These are phyloP conservation scores for Lanistes nyassanus DNA, from an alignment of 1,140 invertebrate species.

Conservation along the genomic window DNA sequence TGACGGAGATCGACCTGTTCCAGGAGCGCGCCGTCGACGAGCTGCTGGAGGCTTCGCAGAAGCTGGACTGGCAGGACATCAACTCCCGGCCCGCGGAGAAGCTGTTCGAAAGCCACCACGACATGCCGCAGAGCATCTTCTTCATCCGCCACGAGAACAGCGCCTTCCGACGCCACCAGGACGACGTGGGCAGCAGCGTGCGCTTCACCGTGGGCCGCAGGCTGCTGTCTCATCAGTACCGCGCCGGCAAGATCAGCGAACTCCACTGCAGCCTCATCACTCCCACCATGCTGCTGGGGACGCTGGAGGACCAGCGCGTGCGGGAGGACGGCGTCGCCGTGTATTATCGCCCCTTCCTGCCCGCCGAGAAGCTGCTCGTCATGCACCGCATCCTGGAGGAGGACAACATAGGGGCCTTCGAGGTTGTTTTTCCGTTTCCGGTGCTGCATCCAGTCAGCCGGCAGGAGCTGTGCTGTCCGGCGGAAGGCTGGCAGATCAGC, in stretches of 20 bases:
- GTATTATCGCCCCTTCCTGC: slow-evolving; percentile 37
- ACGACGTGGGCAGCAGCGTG: background rate
- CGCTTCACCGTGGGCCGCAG: slow-evolving; percentile 36
- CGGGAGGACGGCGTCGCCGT: slow-evolving; percentile 42
- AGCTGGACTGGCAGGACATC: slow-evolving; percentile 38
- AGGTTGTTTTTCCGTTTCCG: slow-evolving; percentile 45
- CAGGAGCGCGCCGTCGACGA: slow-evolving; percentile 31
- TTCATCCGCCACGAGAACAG: slow-evolving; percentile 32
- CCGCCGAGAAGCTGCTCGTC: slow-evolving; percentile 39
- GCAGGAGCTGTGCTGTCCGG: slow-evolving; percentile 43
- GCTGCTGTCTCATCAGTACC: slow-evolving; percentile 47
- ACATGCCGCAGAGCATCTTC: slow-evolving; percentile 48
- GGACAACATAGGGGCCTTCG: slow-evolving; percentile 30
- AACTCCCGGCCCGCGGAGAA: slow-evolving; percentile 26
- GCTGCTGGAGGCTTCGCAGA: slow-evolving; percentile 2
- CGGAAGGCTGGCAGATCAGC: slow-evolving; percentile 51
- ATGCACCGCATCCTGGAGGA: slow-evolving; percentile 36
- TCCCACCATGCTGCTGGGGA: slow-evolving; percentile 43
- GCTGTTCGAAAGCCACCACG: slow-evolving; percentile 42
- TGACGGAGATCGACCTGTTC: slow-evolving; percentile 41
- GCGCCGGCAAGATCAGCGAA: slow-evolving; percentile 43
- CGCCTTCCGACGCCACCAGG: background rate
- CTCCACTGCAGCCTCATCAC: slow-evolving; percentile 47
- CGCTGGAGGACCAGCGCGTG: slow-evolving; percentile 38
- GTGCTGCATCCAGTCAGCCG: slow-evolving; percentile 32